A percentile compares a stretch with the other conserved stretches of the same genome.
phyloP scores from a whole-genome alignment of 2,888 invertebrate genomes.

The Cryptocephalus moraei region DNA sequence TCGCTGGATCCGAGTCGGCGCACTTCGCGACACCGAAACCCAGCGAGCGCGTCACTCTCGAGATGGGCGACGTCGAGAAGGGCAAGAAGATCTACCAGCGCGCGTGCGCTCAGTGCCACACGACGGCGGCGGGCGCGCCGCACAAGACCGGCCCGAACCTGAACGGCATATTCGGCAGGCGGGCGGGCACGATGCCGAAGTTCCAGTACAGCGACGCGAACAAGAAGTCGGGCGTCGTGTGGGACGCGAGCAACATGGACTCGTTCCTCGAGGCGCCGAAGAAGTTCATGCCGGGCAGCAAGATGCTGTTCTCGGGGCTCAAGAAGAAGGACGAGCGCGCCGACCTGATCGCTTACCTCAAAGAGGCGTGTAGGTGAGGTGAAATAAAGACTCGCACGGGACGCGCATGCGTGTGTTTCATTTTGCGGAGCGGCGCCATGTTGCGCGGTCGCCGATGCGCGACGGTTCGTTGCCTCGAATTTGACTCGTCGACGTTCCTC shows the following conservation, averaged over 20 bases:
- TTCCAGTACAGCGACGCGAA: constrained; percentile 54
- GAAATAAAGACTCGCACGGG: background rate
- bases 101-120: constrained; percentile 61
- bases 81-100: constrained; percentile 44
- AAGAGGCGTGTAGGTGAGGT: background rate
- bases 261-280: constrained; percentile 1
- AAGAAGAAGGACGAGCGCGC: background rate
- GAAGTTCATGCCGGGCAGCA: constrained; percentile 4
- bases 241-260: constrained; percentile 3
- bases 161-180: constrained; percentile 49
- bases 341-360: constrained; percentile 4
- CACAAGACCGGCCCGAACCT: constrained; percentile 66
- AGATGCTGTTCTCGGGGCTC: constrained; percentile 4
- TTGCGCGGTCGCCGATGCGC: no score
- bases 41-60: no score
- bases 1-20: no score
- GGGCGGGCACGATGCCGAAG: constrained; percentile 33
- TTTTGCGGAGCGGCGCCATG: no score
- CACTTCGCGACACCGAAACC: no score
- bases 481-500: no score
- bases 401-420: no score
- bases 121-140: constrained; percentile 50
- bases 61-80: constrained; percentile 12
- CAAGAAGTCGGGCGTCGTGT: constrained; percentile 32
- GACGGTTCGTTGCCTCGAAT: no score